A percentile compares a stretch with the other conserved stretches of the same genome.
Conservation (phyloP, 1,140 invertebrate genomes). For the Drosophila willistoni region DNA sequence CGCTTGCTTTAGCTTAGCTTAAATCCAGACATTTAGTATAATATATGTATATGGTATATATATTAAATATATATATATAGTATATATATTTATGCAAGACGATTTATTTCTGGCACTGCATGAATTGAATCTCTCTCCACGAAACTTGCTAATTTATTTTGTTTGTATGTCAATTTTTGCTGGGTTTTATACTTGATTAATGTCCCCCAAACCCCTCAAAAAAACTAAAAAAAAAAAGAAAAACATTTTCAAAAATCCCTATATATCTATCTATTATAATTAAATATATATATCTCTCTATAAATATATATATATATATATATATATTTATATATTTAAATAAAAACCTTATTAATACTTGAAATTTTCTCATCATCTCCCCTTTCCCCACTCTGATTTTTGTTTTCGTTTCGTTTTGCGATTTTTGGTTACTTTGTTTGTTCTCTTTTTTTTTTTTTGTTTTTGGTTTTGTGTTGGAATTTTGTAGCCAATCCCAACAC, state of each 20-base stretch:
- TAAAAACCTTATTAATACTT: constrained; percentile 10
- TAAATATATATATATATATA: background rate
- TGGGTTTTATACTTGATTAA: constrained; percentile 57
- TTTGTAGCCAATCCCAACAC: constrained; percentile 83
- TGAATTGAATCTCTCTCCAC: constrained; percentile 12
- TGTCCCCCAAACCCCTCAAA: constrained; percentile 22
- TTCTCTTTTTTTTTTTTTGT: constrained; percentile 27
- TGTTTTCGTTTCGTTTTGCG: no score
- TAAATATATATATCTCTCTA: constrained; percentile 51
- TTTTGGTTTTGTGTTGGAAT: constrained; percentile 21
- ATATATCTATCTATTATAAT: constrained; percentile 27
- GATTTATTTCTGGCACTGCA: constrained; percentile 46
- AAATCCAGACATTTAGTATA: constrained; percentile 4
- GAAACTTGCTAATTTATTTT: constrained; percentile 14
- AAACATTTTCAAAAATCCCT: constrained; percentile 7
- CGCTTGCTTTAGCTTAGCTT: constrained; percentile 16
- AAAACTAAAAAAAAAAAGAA: background rate
- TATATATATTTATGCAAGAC: constrained; percentile 24
- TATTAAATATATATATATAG: constrained; percentile 19
- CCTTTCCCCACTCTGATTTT: constrained; percentile 19
- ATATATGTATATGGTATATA: background rate
- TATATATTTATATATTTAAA: constrained; percentile 40
- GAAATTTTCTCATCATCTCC: constrained; percentile 19
- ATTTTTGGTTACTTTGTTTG: constrained; percentile 17
- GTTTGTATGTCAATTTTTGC: constrained; percentile 9